Percentiles rank a stretch among this genome's conserved stretches.
Evolutionary conservation across 2,113 vertebrate species (phyloP).

Genomic region (Pseudorectes ferrugineus): DNA sequence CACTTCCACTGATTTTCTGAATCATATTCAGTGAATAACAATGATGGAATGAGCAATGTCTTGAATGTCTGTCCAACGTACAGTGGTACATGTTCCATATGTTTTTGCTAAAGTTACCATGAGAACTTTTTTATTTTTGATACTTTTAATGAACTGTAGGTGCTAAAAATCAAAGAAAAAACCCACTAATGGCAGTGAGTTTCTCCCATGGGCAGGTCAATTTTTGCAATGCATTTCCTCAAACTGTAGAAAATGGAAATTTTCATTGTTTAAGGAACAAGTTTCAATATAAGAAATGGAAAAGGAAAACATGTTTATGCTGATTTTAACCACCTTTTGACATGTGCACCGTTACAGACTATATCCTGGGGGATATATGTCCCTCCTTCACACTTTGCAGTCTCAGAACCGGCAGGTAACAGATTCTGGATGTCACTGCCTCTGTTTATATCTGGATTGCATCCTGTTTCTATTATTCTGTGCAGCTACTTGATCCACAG

Average conservation of each 20-base stretch:
- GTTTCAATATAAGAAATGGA: background rate
- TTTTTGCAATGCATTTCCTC: background rate
- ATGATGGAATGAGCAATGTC: background rate
- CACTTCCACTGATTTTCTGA: background rate
- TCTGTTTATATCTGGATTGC: background rate
- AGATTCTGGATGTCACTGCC: background rate
- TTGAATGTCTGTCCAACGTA: background rate
- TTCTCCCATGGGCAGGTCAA: background rate
- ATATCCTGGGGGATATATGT: background rate
- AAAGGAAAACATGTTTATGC: background rate
- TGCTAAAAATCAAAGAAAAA: background rate
- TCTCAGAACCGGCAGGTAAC: background rate
- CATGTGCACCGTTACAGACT: background rate
- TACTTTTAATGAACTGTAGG: background rate
- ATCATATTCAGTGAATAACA: background rate
- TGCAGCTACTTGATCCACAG: background rate
- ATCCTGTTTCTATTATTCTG: background rate
- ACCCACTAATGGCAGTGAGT: background rate
- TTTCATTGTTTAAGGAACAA: background rate
- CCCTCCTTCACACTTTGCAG: background rate
- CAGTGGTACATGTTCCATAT: background rate
- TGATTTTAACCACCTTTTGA: conserved; percentile 4
- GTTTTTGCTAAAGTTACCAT: background rate
- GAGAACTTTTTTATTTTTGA: background rate
- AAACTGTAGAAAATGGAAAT: background rate